Conservation (phyloP, 35 echinoderm and acorn worm species). For the Anneissia japonica region DNA sequence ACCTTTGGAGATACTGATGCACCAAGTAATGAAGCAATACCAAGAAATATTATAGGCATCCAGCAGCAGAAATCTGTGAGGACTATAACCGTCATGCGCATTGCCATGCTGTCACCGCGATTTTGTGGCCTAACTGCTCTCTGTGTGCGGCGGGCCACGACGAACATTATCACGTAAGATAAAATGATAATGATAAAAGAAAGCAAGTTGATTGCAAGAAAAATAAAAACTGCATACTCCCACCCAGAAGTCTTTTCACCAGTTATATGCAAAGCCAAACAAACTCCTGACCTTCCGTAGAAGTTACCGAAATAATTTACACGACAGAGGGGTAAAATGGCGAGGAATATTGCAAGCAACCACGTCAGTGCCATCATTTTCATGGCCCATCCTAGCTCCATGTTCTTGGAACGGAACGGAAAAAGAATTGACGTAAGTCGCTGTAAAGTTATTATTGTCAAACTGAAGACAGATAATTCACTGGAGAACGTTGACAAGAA, state of each 20-base stretch:
- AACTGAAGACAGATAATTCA: constrained; percentile 86
- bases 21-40: constrained; percentile 67
- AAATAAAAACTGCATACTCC: constrained; percentile 91
- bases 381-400: constrained; percentile 68
- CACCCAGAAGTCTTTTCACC: constrained; percentile 62
- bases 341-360: constrained; percentile 57
- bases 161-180: constrained; percentile 87
- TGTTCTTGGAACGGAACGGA: constrained; percentile 91
- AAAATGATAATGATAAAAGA: constrained; percentile 68
- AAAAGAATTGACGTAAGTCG: constrained; percentile 78
- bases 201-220: constrained; percentile 73
- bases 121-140: constrained; percentile 51
- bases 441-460: constrained; percentile 91
- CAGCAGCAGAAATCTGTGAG: constrained; percentile 92
- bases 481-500: constrained; percentile 97
- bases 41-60: constrained; percentile 92
- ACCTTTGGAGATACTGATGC: constrained; percentile 70
- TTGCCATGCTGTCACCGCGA: constrained; percentile 74
- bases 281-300: constrained; percentile 87
- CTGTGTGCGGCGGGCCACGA: constrained; percentile 84
- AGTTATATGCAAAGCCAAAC: constrained; percentile 87
- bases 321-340: constrained; percentile 56
- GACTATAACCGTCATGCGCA: constrained; percentile 88
- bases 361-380: constrained; percentile 74
- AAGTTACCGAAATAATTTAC: constrained; percentile 86